Conservation (phyloP, 2,113 vertebrate genomes). For the Eclectus roratus region DNA sequence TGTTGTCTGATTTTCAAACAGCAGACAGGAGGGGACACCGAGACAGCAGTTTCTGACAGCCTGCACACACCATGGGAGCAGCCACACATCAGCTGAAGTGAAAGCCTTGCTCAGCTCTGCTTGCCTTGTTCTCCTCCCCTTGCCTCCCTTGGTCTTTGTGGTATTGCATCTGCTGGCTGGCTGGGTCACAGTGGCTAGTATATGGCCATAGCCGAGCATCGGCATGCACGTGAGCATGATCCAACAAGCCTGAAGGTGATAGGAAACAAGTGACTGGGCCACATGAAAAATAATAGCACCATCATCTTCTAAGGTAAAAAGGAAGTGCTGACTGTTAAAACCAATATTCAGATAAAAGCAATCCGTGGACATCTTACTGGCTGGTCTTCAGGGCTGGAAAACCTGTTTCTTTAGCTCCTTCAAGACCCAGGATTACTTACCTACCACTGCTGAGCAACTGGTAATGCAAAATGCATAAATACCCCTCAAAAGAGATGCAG, state of each 20-base stretch:
- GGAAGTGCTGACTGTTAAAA: background rate
- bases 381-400: background rate
- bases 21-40: background rate
- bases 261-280: background rate
- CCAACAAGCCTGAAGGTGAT: background rate
- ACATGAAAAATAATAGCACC: background rate
- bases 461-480: background rate
- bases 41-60: background rate
- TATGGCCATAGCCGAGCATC: background rate
- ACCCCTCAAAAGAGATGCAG: background rate
- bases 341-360: background rate
- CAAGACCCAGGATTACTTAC: background rate
- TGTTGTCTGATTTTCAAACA: background rate
- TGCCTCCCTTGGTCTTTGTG: background rate
- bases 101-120: background rate
- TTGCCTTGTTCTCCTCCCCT: background rate
- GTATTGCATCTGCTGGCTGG: background rate
- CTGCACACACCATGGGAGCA: background rate
- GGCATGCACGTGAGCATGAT: rapidly evolving
- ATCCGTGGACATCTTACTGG: background rate
- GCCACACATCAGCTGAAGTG: background rate
- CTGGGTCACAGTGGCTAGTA: background rate
- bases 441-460: background rate
- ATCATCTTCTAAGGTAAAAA: background rate
- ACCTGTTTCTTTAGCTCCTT: background rate